Percentiles rank a stretch among this genome's conserved stretches.
Evolutionary conservation across 2,888 invertebrate species (phyloP).

Genomic region (Lasioglossum calceatum): DNA sequence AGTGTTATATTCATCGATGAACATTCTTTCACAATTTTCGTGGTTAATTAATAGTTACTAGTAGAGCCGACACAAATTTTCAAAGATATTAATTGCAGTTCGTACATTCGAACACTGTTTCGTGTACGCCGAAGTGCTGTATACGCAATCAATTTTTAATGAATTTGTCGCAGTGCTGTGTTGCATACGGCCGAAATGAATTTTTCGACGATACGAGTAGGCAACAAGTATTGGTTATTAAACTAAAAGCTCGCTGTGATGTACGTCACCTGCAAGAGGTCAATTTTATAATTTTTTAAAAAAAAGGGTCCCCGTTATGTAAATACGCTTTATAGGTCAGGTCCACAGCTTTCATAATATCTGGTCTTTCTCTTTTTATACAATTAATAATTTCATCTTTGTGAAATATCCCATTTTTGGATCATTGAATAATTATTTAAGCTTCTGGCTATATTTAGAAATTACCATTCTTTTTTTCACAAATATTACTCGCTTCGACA

Average conservation of each 20-base stretch:
- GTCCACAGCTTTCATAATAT: neutral
- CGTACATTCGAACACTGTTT: neutral
- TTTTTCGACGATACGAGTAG: slow-evolving; percentile 34
- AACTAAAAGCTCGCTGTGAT: slow-evolving; percentile 46
- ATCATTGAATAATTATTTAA: neutral
- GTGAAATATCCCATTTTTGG: neutral
- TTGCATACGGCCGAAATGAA: slow-evolving; percentile 35
- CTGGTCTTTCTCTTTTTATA: slow-evolving; percentile 3
- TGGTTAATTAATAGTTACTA: slow-evolving; percentile 10
- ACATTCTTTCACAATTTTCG: neutral
- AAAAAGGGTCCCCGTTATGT: slow-evolving; percentile 15
- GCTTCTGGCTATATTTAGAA: neutral
- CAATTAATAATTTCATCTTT: slow-evolving; percentile 11
- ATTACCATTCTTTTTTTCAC: neutral
- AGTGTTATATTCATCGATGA: neutral
- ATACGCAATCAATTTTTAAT: slow-evolving; percentile 48
- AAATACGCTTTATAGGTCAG: neutral
- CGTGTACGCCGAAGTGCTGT: slow-evolving; percentile 10
- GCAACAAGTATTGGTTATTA: slow-evolving; percentile 50
- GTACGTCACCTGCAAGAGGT: slow-evolving; percentile 12
- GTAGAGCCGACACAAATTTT: neutral
- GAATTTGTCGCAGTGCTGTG: slow-evolving; percentile 38
- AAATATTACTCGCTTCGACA: neutral
- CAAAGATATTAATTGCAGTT: slow-evolving; percentile 28
- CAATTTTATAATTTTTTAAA: slow-evolving; percentile 37